phyloP scores from a whole-genome alignment of 2,888 invertebrate species.

The Conomelus anceps region DNA sequence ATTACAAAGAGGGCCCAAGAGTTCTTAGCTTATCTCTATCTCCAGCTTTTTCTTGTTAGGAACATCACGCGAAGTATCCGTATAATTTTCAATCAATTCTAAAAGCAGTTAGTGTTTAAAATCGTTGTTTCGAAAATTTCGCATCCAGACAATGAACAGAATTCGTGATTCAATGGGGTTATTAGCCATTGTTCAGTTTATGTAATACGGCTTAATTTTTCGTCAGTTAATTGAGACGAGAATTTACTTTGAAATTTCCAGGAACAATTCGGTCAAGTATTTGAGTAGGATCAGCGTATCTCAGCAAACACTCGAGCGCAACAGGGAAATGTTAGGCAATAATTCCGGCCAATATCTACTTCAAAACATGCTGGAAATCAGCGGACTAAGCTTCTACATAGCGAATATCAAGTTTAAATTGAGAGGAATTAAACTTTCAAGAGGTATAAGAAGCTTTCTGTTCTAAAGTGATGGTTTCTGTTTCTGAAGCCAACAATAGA shows the following conservation, averaged over 20 bases:
- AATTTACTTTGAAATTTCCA: not conserved
- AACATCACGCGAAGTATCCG: not conserved
- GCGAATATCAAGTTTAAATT: not conserved
- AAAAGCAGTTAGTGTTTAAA: not conserved
- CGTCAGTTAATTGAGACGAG: not conserved
- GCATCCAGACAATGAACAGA: not conserved
- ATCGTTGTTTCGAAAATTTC: not conserved
- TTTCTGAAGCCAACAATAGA: not conserved
- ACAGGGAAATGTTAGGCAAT: not conserved
- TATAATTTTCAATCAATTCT: not conserved
- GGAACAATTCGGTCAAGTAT: too few species aligned
- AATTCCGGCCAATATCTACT: not conserved
- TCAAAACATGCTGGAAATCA: not conserved
- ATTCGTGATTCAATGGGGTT: not conserved
- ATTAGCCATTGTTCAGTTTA: not conserved
- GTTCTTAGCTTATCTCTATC: too few species aligned
- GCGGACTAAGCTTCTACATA: not conserved
- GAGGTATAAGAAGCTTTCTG: not conserved
- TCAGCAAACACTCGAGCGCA: not conserved
- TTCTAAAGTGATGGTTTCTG: not conserved
- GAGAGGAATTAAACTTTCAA: not conserved
- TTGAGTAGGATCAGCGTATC: not conserved
- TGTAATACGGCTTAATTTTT: not conserved
- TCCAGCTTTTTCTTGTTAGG: too few species aligned
- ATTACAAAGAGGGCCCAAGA: too few species aligned